phyloP scores from a whole-genome alignment of 2,113 vertebrate genomes.

The Brachypodius melanocephalos region DNA sequence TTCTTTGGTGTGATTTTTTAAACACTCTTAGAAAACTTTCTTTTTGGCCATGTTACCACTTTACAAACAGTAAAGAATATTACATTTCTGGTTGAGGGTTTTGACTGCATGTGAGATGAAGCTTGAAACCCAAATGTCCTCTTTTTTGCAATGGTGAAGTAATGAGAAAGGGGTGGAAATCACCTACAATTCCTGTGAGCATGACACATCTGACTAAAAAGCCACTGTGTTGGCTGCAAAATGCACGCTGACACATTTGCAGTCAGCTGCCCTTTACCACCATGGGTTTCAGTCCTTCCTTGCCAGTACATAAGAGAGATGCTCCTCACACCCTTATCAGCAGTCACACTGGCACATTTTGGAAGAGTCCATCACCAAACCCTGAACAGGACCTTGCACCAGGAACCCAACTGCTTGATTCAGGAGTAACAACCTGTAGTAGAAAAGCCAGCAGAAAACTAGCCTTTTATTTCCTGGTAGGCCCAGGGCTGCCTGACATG shows the following conservation, averaged over 20 bases:
- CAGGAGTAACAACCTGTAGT: accelerated
- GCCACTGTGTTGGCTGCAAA: not conserved
- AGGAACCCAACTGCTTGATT: not conserved
- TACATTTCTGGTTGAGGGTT: not conserved
- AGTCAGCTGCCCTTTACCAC: not conserved
- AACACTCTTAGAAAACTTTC: not conserved
- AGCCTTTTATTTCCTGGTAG: not conserved
- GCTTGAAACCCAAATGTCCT: not conserved
- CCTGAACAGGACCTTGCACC: not conserved
- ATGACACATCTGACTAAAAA: not conserved
- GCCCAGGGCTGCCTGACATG: not conserved
- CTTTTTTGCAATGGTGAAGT: not conserved
- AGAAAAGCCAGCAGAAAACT: not conserved
- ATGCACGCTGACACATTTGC: not conserved
- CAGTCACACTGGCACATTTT: not conserved
- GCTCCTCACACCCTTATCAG: not conserved
- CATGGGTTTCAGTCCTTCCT: not conserved
- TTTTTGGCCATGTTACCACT: not conserved
- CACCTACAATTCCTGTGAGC: not conserved
- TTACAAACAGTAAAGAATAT: not conserved
- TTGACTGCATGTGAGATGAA: not conserved
- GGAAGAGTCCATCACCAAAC: accelerated
- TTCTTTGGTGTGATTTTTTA: not conserved
- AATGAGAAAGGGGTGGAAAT: not conserved
- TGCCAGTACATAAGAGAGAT: not conserved